Evolutionary conservation across 2,888 invertebrate species (phyloP).

Genomic region (Podotricha telesiphe): DNA sequence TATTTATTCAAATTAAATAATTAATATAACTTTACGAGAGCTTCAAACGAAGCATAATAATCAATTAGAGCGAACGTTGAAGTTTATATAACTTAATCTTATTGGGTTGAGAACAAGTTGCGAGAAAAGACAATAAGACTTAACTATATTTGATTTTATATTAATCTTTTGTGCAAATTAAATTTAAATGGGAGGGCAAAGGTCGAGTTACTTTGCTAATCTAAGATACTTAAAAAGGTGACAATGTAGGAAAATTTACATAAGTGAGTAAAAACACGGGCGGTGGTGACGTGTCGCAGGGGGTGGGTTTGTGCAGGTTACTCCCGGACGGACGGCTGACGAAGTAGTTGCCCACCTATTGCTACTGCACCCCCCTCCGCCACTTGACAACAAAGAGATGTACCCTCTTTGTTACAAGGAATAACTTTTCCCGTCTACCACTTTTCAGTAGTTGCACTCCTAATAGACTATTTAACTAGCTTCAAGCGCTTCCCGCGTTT

Average conservation of each 20-base stretch:
- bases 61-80: constrained; percentile 13
- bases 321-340: constrained; percentile 78
- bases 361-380: constrained; percentile 69
- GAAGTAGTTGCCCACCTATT: constrained; percentile 80
- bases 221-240: constrained; percentile 20
- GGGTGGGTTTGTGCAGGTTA: constrained; percentile 68
- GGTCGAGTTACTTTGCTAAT: constrained; percentile 2
- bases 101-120: constrained; percentile 13
- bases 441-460: constrained; percentile 68
- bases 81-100: constrained; percentile 18
- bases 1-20: too few species aligned
- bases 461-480: constrained; percentile 58
- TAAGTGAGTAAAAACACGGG: constrained; percentile 44
- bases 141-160: constrained; percentile 1
- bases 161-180: constrained; percentile 2
- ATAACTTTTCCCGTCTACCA: constrained; percentile 72
- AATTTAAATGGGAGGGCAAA: neutral
- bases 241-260: constrained; percentile 42
- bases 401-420: constrained; percentile 81
- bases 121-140: constrained; percentile 14
- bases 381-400: constrained; percentile 82
- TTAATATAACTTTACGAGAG: constrained; percentile 8
- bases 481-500: constrained; percentile 37
- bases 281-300: constrained; percentile 45
- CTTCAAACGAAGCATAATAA: constrained; percentile 15